Base-by-base conservation (phyloP, 53 echinoderm and acorn worm genomes). In the Henricia sp. region DNA sequence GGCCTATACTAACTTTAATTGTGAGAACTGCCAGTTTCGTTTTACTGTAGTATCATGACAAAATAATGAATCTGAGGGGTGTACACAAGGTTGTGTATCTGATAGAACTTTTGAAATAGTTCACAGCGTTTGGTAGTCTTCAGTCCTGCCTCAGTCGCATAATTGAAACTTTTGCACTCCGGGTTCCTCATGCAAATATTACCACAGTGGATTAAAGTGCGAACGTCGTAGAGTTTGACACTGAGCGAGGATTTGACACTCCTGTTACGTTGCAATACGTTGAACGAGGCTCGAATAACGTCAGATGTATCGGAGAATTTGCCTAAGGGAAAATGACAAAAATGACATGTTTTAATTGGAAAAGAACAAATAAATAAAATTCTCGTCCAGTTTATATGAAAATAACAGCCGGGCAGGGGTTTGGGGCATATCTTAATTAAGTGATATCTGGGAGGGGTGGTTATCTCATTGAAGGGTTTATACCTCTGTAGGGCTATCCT, bases 51-150 rank as follows among this genome's bases (percentile, higher is more conserved):
- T 59, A 58, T 60, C 27, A 41, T 0, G 6, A 42, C 42, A 10
- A 76, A 76, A 40, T 76, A 76, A 40, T 76, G 76, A 40, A 54
- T 11, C 14, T 4, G 1, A 1, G 76, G 76, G 1, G 76, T 76
- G 34, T 26, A 59, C 26, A 26, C 19, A 17, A 76, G 76, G 13
- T 58, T 27, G 17, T 28, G 41, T 1, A 57, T 5, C 0, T 12
- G n/a, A 26, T 55, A 76, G 19, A 20, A 28, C 41, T 9, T 16
- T 1, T 1, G 0, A 16, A 76, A 58, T 24, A 76, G 76, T 36
- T 76, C 76, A 27, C 76, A 76, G 5, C 26, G 1, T 42, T 76
- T 56, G 39, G 28, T 16, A 0, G 26, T 5, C 29, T 9, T 13
- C 21, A 14, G 6, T 17, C 27, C 76, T 11, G 67, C 37, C 29